phyloP scores from a whole-genome alignment of 1,140 invertebrate species.

The Cardiocondyla obscurior region DNA sequence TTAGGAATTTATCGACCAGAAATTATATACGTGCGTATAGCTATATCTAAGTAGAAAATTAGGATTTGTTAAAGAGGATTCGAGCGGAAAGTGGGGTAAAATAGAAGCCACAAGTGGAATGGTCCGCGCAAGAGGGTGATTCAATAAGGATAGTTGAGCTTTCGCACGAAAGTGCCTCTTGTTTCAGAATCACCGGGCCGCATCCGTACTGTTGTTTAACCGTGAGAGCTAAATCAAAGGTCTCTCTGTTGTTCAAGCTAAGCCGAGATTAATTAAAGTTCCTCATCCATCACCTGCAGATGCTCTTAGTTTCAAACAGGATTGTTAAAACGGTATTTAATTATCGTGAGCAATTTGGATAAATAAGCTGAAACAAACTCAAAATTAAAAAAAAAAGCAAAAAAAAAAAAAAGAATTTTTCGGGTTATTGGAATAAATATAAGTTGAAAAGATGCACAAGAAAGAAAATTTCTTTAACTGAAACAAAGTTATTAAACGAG shows the following conservation, averaged over 20 bases:
- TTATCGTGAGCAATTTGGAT: background rate
- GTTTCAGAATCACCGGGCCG: constrained; percentile 70
- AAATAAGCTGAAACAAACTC: background rate
- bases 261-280: constrained; percentile 76
- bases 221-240: constrained; percentile 59
- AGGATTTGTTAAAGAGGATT: constrained; percentile 24
- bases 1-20: background rate
- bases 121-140: background rate
- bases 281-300: constrained; percentile 73
- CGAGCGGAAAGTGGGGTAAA: background rate
- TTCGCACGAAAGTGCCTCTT: constrained; percentile 65
- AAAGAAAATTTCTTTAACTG: background rate
- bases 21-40: background rate
- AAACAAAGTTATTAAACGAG: background rate
- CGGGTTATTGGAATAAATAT: background rate
- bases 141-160: constrained; percentile 42
- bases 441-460: background rate
- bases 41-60: background rate
- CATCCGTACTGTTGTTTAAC: constrained; percentile 62
- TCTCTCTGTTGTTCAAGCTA: constrained; percentile 39
- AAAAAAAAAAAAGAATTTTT: background rate
- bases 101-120: constrained; percentile 53
- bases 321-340: background rate
- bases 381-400: too few species aligned
- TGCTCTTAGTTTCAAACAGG: background rate